A percentile compares a stretch with the other conserved stretches of the same genome.
Evolutionary conservation across 2,797 vertebrate genomes (phyloP).

Genomic region (Sebastes trivittatus): DNA sequence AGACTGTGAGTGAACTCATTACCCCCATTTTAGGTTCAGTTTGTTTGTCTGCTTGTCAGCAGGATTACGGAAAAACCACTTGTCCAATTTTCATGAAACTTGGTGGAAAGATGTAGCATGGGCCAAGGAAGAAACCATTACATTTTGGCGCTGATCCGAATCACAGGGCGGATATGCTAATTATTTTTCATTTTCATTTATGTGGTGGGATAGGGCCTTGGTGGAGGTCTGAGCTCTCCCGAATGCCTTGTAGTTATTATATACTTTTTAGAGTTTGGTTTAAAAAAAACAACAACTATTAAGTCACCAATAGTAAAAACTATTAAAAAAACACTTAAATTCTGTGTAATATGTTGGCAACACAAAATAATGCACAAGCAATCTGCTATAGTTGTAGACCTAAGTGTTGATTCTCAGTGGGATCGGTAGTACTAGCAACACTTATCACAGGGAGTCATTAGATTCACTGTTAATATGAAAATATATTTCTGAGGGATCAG

Average conservation of each 20-base stretch:
- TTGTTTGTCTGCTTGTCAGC: background rate
- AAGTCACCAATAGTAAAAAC: background rate
- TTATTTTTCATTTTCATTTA: background rate
- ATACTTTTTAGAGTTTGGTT: no score
- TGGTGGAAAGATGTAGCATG: background rate
- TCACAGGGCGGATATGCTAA: background rate
- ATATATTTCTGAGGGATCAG: background rate
- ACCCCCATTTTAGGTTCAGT: no score
- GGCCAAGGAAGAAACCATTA: background rate
- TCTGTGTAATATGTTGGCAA: background rate
- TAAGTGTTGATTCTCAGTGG: background rate
- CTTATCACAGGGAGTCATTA: background rate
- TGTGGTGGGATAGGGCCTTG: no score
- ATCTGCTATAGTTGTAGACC: background rate
- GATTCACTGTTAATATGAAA: background rate
- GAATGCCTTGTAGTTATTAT: no score
- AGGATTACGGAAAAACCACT: background rate
- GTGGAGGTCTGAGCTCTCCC: no score
- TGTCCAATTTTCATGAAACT: background rate
- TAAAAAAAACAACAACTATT: no score
- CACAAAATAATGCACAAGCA: background rate
- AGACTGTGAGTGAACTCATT: constrained; percentile 88
- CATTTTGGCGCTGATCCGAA: background rate
- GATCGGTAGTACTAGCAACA: background rate
- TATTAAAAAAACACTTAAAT: background rate